These are phyloP conservation scores for Cheilosia pagana DNA, from an alignment of 2,888 invertebrate species.

Conservation along the genomic window DNA sequence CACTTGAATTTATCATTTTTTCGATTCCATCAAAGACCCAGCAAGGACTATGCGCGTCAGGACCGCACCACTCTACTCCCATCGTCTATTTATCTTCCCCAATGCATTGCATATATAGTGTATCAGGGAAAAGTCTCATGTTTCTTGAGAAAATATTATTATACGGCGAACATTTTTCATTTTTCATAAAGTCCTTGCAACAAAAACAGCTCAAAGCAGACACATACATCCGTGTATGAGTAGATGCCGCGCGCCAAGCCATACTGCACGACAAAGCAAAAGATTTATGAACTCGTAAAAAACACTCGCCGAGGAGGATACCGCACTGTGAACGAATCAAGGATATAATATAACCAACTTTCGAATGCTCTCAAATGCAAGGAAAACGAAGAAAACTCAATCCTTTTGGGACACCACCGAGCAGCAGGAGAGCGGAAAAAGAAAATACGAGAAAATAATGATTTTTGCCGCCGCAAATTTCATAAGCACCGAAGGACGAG, in stretches of 20 bases:
- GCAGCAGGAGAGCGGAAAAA: background rate
- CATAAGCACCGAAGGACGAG: conserved; percentile 51
- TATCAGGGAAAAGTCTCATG: conserved; percentile 38
- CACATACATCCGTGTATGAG: conserved; percentile 1
- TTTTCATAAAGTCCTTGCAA: conserved; percentile 53
- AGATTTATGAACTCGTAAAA: conserved; percentile 62
- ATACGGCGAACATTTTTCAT: conserved; percentile 33
- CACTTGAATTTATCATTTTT: conserved; percentile 10
- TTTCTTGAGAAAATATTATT: conserved; percentile 57
- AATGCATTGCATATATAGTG: conserved; percentile 5
- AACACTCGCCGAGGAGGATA: conserved; percentile 32
- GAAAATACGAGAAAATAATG: conserved; percentile 52
- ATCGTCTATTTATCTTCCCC: conserved; percentile 26
- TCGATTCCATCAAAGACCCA: conserved; percentile 35
- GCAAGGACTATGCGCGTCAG: conserved; percentile 29
- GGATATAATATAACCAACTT: conserved; percentile 39
- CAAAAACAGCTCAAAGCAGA: conserved; percentile 19
- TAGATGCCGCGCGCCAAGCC: background rate
- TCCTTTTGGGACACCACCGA: conserved; percentile 40
- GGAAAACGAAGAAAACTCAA: conserved; percentile 21
- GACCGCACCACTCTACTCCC: background rate
- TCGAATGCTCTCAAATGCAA: conserved; percentile 14
- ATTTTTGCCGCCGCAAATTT: conserved; percentile 58
- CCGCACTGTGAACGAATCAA: conserved; percentile 34
- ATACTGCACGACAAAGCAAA: conserved; percentile 25